Percentiles rank a stretch among this genome's conserved stretches.
These are phyloP conservation scores for Odontocerum albicorne DNA, from an alignment of 2,888 invertebrate genomes.

Conservation along the genomic window DNA sequence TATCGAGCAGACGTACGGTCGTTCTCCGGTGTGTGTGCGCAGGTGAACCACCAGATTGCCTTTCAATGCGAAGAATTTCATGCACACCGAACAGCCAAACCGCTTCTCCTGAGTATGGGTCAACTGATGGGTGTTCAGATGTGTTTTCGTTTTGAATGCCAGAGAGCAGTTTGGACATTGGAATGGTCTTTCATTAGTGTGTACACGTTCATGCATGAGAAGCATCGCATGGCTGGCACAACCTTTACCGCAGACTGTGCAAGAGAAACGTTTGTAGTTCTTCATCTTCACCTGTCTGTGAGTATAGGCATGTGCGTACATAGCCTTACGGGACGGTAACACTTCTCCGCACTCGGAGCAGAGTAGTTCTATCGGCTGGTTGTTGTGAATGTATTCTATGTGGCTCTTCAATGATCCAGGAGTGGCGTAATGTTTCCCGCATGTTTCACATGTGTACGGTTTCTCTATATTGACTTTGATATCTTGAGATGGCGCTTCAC, in stretches of 20 bases:
- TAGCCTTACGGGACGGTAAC: slow-evolving; percentile 45
- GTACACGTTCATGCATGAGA: slow-evolving; percentile 55
- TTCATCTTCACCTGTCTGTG: slow-evolving; percentile 39
- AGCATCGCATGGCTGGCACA: slow-evolving; percentile 56
- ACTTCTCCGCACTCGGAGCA: slow-evolving; percentile 52
- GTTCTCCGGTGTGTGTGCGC: slow-evolving; percentile 55
- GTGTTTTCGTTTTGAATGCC: slow-evolving; percentile 55
- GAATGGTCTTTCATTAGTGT: slow-evolving; percentile 55
- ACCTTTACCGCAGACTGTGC: slow-evolving; percentile 50
- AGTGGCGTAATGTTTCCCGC: slow-evolving; percentile 54
- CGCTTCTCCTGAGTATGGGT: slow-evolving; percentile 57
- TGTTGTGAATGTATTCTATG: slow-evolving; percentile 46
- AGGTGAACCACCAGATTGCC: slow-evolving; percentile 56
- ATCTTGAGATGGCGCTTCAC: slow-evolving; percentile 42
- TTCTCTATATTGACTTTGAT: slow-evolving; percentile 45
- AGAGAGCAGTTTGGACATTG: slow-evolving; percentile 52
- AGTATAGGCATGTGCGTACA: slow-evolving; percentile 44
- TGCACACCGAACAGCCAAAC: slow-evolving; percentile 56
- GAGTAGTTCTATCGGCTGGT: slow-evolving; percentile 44
- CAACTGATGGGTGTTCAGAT: slow-evolving; percentile 53
- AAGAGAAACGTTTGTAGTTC: slow-evolving; percentile 48
- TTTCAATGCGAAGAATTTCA: slow-evolving; percentile 57
- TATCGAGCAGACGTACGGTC: slow-evolving; percentile 52
- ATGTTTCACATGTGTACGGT: slow-evolving; percentile 51
- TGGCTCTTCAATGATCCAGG: slow-evolving; percentile 53